These are phyloP conservation scores for Drosophila serrata DNA, from an alignment of 1,140 invertebrate species.

Conservation along the genomic window DNA sequence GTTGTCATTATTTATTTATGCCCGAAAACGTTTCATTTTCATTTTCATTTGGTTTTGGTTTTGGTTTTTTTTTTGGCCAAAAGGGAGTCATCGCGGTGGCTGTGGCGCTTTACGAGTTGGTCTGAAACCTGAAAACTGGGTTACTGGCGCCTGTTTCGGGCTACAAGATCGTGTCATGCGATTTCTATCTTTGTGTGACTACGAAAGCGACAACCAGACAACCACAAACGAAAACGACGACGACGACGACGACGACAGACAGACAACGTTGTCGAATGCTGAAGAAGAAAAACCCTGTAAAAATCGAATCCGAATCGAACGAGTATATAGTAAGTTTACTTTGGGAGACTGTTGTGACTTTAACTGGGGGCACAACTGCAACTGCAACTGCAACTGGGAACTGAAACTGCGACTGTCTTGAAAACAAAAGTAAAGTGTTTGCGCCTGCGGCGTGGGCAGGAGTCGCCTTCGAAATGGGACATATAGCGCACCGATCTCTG, in stretches of 20 bases:
- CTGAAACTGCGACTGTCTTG: slow-evolving; percentile 48
- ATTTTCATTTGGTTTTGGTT: slow-evolving; percentile 70
- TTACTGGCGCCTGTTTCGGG: slow-evolving; percentile 83
- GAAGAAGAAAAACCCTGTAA: slow-evolving; percentile 73
- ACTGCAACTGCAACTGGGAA: slow-evolving; percentile 16
- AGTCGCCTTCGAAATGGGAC: slow-evolving; percentile 53
- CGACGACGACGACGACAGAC: slow-evolving; percentile 34
- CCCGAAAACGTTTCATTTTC: slow-evolving; percentile 82
- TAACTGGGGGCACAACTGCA: slow-evolving; percentile 14
- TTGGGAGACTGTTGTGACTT: slow-evolving; percentile 29
- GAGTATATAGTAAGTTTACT: slow-evolving; percentile 59
- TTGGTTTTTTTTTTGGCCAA: slow-evolving; percentile 67
- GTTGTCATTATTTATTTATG: slow-evolving; percentile 83
- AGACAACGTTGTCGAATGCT: slow-evolving; percentile 53
- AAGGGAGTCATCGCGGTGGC: slow-evolving; percentile 64
- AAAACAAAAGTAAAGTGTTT: slow-evolving; percentile 82
- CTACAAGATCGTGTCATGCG: slow-evolving; percentile 83
- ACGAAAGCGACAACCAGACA: slow-evolving; percentile 54
- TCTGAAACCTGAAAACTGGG: slow-evolving; percentile 78
- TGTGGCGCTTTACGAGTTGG: slow-evolving; percentile 34
- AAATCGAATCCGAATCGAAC: slow-evolving; percentile 51
- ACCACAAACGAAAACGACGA: slow-evolving; percentile 46
- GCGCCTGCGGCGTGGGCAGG: slow-evolving; percentile 58
- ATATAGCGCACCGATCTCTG: slow-evolving; percentile 68
- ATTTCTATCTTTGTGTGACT: slow-evolving; percentile 81